Evolutionary conservation across 2,113 vertebrate genomes (phyloP).

Genomic region (Hystrix cristata): DNA sequence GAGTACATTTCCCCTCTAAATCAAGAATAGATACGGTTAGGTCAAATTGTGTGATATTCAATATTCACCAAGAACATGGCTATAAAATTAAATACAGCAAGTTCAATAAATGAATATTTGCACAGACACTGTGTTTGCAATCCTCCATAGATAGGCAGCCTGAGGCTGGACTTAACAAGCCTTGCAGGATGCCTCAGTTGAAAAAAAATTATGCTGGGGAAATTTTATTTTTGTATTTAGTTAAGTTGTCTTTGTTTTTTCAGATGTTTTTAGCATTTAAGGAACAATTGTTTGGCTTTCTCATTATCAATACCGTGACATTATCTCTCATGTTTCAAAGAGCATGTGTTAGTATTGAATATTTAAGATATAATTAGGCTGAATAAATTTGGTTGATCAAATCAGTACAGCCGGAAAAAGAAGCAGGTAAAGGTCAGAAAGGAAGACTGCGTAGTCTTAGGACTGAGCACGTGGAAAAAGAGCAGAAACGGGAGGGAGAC

Average conservation of each 20-base stretch:
- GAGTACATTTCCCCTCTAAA: not conserved
- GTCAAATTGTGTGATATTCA: not conserved
- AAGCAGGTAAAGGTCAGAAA: not conserved
- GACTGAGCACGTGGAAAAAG: not conserved
- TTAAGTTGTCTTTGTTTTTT: not conserved
- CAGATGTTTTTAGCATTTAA: not conserved
- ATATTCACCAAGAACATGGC: not conserved
- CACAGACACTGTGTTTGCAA: not conserved
- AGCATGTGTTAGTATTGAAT: not conserved
- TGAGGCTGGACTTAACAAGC: not conserved
- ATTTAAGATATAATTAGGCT: not conserved
- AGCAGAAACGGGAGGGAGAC: not conserved
- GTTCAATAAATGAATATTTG: not conserved
- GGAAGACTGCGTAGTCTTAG: accelerated
- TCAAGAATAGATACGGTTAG: not conserved
- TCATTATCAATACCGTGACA: not conserved
- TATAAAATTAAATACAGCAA: not conserved
- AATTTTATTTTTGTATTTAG: not conserved
- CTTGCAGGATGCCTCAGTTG: not conserved
- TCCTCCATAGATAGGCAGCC: not conserved
- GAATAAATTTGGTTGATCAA: not conserved
- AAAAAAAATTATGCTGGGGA: not conserved
- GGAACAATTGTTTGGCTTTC: not conserved
- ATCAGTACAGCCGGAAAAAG: not conserved
- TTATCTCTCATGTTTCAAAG: not conserved